phyloP scores from a whole-genome alignment of 2,797 vertebrate genomes.

The Percopsis omiscomaycus region DNA sequence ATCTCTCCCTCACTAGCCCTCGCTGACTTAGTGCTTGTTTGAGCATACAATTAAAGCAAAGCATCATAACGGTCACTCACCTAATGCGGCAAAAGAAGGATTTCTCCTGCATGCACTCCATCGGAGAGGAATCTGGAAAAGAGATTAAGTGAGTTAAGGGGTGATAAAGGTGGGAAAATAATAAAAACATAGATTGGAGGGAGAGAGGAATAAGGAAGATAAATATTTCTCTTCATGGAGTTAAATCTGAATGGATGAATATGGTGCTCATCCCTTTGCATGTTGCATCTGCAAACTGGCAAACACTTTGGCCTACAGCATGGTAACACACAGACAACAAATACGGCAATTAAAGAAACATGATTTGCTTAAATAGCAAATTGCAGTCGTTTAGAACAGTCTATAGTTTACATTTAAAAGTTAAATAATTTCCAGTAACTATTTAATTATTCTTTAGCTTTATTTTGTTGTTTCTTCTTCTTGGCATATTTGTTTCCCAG shows the following conservation, averaged over 20 bases:
- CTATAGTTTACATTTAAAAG: too few relatives aligned
- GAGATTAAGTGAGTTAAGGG: constrained; percentile 8
- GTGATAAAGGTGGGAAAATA: not conserved
- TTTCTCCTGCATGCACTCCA: constrained; percentile 92
- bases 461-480: too few relatives aligned
- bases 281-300: too few relatives aligned
- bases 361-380: too few relatives aligned
- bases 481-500: too few relatives aligned
- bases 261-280: too few relatives aligned
- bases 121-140: constrained; percentile 76
- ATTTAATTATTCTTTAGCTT: too few relatives aligned
- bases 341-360: too few relatives aligned
- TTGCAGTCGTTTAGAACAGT: too few relatives aligned
- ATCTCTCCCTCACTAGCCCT: not conserved
- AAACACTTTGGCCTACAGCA: too few relatives aligned
- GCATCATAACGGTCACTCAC: constrained; percentile 65
- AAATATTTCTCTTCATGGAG: constrained; percentile 25
- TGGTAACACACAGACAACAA: too few relatives aligned
- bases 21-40: constrained; percentile 43
- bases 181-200: constrained; percentile 6
- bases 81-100: constrained; percentile 98
- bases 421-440: too few relatives aligned
- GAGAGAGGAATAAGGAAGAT: constrained; percentile 21
- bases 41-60: constrained; percentile 47
- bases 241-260: not conserved